Evolutionary conservation across 2,888 invertebrate species (phyloP).

Genomic region (Ommatoiulus sabulosus): DNA sequence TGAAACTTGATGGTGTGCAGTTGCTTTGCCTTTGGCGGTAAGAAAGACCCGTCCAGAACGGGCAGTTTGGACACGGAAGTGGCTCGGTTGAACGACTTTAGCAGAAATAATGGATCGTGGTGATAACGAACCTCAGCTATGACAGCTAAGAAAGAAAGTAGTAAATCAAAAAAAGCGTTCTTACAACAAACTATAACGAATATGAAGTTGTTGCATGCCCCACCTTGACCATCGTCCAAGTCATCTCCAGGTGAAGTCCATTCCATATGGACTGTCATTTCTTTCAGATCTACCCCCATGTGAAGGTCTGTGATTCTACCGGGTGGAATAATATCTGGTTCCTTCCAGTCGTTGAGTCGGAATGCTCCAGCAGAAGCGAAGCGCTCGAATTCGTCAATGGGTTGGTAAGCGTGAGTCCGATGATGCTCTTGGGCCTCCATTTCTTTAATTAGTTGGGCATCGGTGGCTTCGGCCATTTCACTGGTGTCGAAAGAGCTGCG

Average conservation of each 20-base stretch:
- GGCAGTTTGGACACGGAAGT: conserved; percentile 24
- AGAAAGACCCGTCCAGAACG: conserved; percentile 53
- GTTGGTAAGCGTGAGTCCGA: not conserved
- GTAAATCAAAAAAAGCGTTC: not conserved
- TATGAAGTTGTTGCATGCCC: no score
- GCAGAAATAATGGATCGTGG: conserved; percentile 54
- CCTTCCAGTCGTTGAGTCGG: conserved; percentile 58
- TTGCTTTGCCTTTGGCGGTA: conserved; percentile 32
- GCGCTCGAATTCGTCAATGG: conserved; percentile 61
- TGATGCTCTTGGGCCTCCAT: conserved; percentile 31
- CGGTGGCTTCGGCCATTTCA: conserved; percentile 55
- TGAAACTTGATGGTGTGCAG: conserved; percentile 18
- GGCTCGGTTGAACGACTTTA: conserved; percentile 55
- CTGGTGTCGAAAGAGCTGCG: conserved; percentile 48
- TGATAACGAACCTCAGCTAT: conserved; percentile 58
- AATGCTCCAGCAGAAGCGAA: conserved; percentile 62
- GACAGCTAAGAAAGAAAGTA: conserved; percentile 51
- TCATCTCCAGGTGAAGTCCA: conserved; percentile 63
- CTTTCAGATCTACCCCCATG: conserved; percentile 57
- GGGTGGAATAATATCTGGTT: conserved; percentile 62
- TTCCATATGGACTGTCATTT: conserved; percentile 59
- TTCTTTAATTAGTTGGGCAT: conserved; percentile 44
- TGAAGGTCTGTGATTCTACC: conserved; percentile 61
- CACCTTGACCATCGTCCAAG: conserved; percentile 56
- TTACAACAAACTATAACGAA: not conserved